phyloP scores from a whole-genome alignment of 2,113 vertebrate genomes.

The Perca fluviatilis region DNA sequence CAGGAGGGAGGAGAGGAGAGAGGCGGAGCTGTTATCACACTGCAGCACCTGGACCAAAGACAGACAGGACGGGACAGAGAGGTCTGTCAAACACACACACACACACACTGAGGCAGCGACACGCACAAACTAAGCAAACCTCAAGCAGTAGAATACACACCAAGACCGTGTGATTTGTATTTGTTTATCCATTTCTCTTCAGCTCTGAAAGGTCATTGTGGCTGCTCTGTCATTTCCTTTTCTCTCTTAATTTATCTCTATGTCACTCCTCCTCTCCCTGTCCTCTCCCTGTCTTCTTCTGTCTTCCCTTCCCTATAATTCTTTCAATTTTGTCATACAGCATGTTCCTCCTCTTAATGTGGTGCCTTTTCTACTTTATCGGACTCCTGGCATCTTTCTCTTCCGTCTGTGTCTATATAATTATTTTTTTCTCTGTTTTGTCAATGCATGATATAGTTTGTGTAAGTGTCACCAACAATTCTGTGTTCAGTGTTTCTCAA shows the following conservation, averaged over 20 bases:
- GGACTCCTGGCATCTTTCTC: constrained; percentile 10
- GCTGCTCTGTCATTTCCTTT: constrained; percentile 54
- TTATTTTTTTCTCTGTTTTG: background rate
- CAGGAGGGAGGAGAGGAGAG: constrained; percentile 39
- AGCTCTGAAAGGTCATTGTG: constrained; percentile 75
- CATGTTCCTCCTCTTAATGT: constrained; percentile 30
- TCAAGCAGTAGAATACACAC: constrained; percentile 7
- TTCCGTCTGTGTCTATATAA: background rate
- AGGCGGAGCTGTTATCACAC: constrained; percentile 74
- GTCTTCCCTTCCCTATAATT: constrained; percentile 22
- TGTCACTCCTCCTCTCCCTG: constrained; percentile 30
- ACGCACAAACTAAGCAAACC: background rate
- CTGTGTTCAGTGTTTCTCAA: background rate
- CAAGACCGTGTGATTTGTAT: constrained; percentile 49
- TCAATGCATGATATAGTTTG: background rate
- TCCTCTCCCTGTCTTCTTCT: constrained; percentile 13
- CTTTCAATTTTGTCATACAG: constrained; percentile 11
- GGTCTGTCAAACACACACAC: constrained; percentile 61
- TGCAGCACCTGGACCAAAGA: constrained; percentile 74
- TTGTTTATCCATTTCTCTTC: constrained; percentile 72
- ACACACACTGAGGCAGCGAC: background rate
- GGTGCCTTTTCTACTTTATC: background rate
- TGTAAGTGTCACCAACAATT: background rate
- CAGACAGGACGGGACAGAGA: constrained; percentile 66
- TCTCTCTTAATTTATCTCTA: constrained; percentile 63